Percentiles rank a stretch among this genome's conserved stretches.
phyloP scores from a whole-genome alignment of 2,888 invertebrate species.

The Osedax frankpressi region DNA sequence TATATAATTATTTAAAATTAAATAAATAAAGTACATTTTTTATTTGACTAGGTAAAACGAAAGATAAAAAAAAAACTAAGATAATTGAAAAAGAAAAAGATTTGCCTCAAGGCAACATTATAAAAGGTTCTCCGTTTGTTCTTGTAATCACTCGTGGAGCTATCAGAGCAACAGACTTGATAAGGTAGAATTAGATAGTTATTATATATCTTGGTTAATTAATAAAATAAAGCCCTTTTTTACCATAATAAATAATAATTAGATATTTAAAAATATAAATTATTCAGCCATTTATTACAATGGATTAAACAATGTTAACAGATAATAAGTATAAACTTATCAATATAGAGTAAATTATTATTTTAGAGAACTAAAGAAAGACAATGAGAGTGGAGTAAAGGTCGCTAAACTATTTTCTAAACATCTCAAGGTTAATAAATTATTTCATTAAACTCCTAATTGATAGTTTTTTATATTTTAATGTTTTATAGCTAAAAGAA shows the following conservation, averaged over 20 bases:
- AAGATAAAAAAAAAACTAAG: background rate
- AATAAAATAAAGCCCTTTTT: background rate
- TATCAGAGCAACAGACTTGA: background rate
- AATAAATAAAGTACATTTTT: too few species aligned
- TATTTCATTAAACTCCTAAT: background rate
- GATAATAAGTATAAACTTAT: too few species aligned
- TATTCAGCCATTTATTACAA: background rate
- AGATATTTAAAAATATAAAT: background rate
- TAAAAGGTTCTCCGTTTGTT: background rate
- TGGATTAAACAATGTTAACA: too few species aligned
- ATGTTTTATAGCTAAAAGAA: background rate
- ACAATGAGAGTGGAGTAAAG: background rate
- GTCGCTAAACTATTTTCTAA: background rate
- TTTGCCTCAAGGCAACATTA: background rate
- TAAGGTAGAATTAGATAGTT: background rate
- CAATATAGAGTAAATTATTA: background rate
- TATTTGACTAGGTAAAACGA: background rate
- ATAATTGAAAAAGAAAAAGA: background rate
- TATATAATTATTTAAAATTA: too few species aligned
- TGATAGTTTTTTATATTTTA: too few species aligned
- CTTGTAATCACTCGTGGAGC: background rate
- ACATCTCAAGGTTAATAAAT: background rate
- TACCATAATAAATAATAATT: background rate
- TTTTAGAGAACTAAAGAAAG: background rate
- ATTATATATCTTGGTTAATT: background rate